Conservation (phyloP, 2,888 invertebrate species). For the Melikaiella ostensackeni region DNA sequence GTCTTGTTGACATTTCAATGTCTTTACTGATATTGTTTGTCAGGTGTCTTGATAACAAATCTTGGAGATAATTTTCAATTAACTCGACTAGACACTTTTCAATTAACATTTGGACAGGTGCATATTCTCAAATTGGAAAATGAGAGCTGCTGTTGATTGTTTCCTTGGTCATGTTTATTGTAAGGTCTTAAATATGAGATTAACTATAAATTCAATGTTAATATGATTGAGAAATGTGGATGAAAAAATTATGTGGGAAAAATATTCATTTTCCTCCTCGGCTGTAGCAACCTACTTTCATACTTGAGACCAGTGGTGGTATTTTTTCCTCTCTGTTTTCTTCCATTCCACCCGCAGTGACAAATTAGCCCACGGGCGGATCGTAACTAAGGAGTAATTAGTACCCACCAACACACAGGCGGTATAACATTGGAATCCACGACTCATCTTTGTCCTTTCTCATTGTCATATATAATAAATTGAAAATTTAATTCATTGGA, state of each 20-base stretch:
- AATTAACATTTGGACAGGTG: no score
- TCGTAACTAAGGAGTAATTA: conserved; percentile 59
- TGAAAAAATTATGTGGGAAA: background rate
- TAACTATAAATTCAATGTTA: no score
- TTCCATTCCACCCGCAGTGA: conserved; percentile 46
- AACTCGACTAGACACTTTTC: background rate
- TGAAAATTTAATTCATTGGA: no score
- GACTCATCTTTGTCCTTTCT: background rate
- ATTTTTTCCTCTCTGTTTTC: conserved; percentile 37
- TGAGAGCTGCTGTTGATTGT: no score
- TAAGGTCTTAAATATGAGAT: no score
- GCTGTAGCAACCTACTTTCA: conserved; percentile 47
- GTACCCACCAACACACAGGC: conserved; percentile 26
- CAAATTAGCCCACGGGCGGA: conserved; percentile 58
- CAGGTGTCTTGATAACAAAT: background rate
- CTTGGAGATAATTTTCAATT: background rate
- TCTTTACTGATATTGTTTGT: background rate
- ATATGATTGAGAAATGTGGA: no score
- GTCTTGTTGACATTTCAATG: background rate
- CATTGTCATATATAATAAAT: background rate
- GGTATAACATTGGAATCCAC: background rate
- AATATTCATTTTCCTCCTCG: background rate
- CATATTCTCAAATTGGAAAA: no score
- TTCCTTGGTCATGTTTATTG: no score
- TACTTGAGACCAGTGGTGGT: conserved; percentile 39